A percentile compares a stretch with the other conserved stretches of the same genome.
These are phyloP conservation scores for Hirundichthys speculiger DNA, from an alignment of 2,113 vertebrate genomes.

Conservation along the genomic window DNA sequence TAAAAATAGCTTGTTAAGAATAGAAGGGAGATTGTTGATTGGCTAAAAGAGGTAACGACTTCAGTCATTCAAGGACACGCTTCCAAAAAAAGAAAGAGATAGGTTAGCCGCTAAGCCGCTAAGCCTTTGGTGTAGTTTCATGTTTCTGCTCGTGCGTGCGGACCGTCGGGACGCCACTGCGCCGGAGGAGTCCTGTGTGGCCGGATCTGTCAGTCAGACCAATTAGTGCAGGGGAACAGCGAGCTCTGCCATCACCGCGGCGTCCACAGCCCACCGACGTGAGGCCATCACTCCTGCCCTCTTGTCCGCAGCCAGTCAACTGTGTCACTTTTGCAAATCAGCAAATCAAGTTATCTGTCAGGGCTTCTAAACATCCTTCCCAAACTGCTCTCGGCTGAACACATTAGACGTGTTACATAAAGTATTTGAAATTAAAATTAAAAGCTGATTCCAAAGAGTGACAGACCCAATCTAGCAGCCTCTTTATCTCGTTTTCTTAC, in stretches of 20 bases:
- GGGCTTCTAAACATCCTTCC: constrained; percentile 24
- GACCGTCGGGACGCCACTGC: not conserved
- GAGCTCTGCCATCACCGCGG: constrained; percentile 18
- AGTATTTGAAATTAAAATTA: constrained; percentile 54
- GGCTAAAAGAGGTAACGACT: constrained; percentile 14
- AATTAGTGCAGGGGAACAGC: constrained; percentile 18
- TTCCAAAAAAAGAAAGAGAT: not conserved
- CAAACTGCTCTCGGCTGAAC: constrained; percentile 43
- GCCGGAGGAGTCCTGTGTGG: constrained; percentile 21
- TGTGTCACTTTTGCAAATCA: constrained; percentile 46
- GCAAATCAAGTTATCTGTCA: constrained; percentile 50
- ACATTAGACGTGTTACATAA: constrained; percentile 44
- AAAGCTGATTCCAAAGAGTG: constrained; percentile 50
- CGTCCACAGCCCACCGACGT: constrained; percentile 3
- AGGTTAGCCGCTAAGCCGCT: not conserved
- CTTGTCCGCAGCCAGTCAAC: constrained; percentile 51
- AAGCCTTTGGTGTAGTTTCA: constrained; percentile 13
- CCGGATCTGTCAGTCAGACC: constrained; percentile 20
- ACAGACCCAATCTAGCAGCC: constrained; percentile 24
- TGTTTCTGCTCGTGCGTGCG: constrained; percentile 19
- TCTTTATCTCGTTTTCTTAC: constrained; percentile 36
- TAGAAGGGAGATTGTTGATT: constrained; percentile 37
- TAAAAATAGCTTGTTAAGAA: constrained; percentile 57
- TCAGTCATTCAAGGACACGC: constrained; percentile 32
- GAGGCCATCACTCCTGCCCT: constrained; percentile 36